phyloP scores from a whole-genome alignment of 2,113 vertebrate species.

The Perca fluviatilis region DNA sequence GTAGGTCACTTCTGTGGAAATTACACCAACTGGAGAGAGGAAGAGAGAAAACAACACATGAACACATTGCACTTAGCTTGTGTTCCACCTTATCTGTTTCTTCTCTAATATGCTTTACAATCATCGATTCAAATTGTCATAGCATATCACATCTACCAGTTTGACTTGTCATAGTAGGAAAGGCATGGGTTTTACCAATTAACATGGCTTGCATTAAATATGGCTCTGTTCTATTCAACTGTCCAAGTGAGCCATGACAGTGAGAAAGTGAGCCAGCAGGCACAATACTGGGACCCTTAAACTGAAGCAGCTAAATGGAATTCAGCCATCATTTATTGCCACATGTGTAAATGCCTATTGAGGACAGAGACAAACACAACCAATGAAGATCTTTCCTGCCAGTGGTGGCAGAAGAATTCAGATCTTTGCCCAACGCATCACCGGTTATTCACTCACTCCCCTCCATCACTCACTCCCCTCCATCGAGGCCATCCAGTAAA shows the following conservation, averaged over 20 bases:
- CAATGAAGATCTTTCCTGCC: background rate
- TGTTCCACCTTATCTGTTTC: background rate
- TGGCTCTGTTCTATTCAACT: background rate
- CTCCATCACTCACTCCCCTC: no score
- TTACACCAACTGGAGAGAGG: conserved; percentile 77
- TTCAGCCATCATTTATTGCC: no score
- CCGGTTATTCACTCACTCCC: no score
- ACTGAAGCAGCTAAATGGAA: background rate
- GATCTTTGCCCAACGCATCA: no score
- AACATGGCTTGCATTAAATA: background rate
- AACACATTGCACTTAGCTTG: background rate
- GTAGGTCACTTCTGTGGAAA: conserved; percentile 87
- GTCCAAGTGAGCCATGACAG: no score
- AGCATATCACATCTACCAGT: background rate
- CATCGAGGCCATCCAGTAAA: no score
- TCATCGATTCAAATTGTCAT: background rate
- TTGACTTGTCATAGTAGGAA: background rate
- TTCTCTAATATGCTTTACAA: background rate
- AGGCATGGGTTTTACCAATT: background rate
- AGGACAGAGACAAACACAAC: background rate
- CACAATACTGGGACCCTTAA: background rate
- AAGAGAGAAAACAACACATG: background rate
- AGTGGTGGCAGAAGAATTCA: no score
- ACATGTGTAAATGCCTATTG: no score
- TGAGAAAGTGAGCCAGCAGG: no score